phyloP scores from a whole-genome alignment of 30 jellyfish, hydroid and myxozoan species.

The Hydractinia symbiolongicarpus region DNA sequence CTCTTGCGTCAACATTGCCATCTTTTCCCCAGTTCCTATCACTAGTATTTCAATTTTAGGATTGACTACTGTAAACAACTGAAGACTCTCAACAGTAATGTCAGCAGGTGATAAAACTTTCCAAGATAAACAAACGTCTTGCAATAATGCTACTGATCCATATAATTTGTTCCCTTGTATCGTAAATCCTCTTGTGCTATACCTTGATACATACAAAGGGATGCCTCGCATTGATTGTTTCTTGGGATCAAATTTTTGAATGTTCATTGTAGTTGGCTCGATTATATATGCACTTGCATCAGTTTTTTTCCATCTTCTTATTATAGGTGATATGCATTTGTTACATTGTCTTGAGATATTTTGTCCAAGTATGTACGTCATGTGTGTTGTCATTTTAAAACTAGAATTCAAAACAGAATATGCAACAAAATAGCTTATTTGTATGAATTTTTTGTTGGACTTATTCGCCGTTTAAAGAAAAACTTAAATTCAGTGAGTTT shows the following conservation, averaged over 20 bases:
- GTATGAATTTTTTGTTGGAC: too few relatives aligned
- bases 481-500: too few relatives aligned
- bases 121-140: slow-evolving; percentile 63
- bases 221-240: not conserved
- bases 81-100: slow-evolving; percentile 66
- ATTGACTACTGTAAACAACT: slow-evolving; percentile 48
- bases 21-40: slow-evolving; percentile 77
- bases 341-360: too few relatives aligned
- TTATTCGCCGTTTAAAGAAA: too few relatives aligned
- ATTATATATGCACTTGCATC: slow-evolving; percentile 10
- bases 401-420: too few relatives aligned
- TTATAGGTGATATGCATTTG: too few relatives aligned
- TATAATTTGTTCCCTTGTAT: slow-evolving; percentile 55
- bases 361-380: too few relatives aligned
- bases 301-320: too few relatives aligned
- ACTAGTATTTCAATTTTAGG: slow-evolving; percentile 76
- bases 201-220: slow-evolving; percentile 51
- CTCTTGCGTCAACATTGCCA: slow-evolving; percentile 45
- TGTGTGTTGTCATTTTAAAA: too few relatives aligned
- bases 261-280: slow-evolving; percentile 35
- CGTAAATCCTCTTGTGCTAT: slow-evolving; percentile 61
- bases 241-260: slow-evolving; percentile 22
- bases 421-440: too few relatives aligned
- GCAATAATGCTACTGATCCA: slow-evolving; percentile 79
- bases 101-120: slow-evolving; percentile 50